Percentiles rank a stretch among this genome's conserved stretches.
Conservation (phyloP, 2,888 invertebrate genomes). For the Agriotes lineatus region DNA sequence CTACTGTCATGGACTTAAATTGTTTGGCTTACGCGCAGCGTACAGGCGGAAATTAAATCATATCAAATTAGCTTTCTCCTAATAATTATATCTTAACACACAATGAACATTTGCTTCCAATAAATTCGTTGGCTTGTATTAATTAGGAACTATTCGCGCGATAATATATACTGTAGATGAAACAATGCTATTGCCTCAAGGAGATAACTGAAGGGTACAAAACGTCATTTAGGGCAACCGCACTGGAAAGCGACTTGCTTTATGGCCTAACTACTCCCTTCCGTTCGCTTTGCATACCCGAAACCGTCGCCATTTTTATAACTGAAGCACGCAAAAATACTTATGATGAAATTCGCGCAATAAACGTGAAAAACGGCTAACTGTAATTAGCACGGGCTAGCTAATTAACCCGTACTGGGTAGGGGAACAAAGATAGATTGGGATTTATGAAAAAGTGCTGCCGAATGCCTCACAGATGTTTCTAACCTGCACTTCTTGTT, state of each 20-base stretch:
- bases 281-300: background rate
- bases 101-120: conserved; percentile 22
- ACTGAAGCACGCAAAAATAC: too few species aligned
- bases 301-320: background rate
- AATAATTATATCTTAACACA: conserved; percentile 23
- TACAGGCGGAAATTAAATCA: conserved; percentile 23
- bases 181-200: conserved; percentile 8
- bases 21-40: conserved; percentile 18
- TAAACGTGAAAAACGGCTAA: too few species aligned
- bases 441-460: too few species aligned
- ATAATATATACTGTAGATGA: conserved; percentile 13
- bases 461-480: too few species aligned
- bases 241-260: background rate
- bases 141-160: conserved; percentile 18
- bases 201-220: conserved; percentile 6
- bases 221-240: conserved; percentile 1
- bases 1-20: conserved; percentile 21
- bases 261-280: background rate
- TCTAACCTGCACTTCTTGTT: too few species aligned
- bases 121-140: conserved; percentile 22
- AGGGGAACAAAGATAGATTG: too few species aligned
- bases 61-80: conserved; percentile 22
- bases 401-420: too few species aligned
- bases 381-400: too few species aligned
- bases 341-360: too few species aligned